Evolutionary conservation across 35 echinoderm and acorn worm genomes (phyloP).

Genomic region (Ophiothrix spiculata): DNA sequence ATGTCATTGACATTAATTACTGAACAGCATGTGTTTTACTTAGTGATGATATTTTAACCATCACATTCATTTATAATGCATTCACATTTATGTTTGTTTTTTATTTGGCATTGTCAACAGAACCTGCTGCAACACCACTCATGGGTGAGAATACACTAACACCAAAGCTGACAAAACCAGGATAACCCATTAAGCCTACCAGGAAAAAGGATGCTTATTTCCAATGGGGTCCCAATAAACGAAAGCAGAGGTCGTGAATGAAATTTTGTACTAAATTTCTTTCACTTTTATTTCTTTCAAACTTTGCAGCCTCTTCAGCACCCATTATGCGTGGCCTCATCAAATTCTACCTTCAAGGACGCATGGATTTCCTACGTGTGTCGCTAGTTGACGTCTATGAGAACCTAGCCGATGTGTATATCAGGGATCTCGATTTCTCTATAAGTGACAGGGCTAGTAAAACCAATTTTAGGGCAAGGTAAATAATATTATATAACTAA

Average conservation of each 20-base stretch:
- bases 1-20: neutral
- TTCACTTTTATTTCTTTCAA: neutral
- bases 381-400: slow-evolving; percentile 73
- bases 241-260: too few species aligned
- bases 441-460: slow-evolving; percentile 75
- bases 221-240: too few species aligned
- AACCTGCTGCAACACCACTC: too few species aligned
- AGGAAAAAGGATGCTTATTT: too few species aligned
- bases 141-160: too few species aligned
- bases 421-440: slow-evolving; percentile 67
- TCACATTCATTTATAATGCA: neutral
- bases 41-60: neutral
- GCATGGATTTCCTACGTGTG: slow-evolving; percentile 82
- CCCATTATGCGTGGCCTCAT: slow-evolving; percentile 46
- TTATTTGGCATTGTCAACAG: too few species aligned
- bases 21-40: neutral
- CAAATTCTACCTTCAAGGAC: slow-evolving; percentile 65
- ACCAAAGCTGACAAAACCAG: too few species aligned
- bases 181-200: too few species aligned
- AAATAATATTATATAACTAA: too few species aligned
- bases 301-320: neutral
- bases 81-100: too few species aligned
- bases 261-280: neutral
- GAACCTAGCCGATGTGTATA: slow-evolving; percentile 63
- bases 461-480: slow-evolving; percentile 83